These are phyloP conservation scores for Pachydiplax longipennis DNA, from an alignment of 2,888 invertebrate species.

Conservation along the genomic window DNA sequence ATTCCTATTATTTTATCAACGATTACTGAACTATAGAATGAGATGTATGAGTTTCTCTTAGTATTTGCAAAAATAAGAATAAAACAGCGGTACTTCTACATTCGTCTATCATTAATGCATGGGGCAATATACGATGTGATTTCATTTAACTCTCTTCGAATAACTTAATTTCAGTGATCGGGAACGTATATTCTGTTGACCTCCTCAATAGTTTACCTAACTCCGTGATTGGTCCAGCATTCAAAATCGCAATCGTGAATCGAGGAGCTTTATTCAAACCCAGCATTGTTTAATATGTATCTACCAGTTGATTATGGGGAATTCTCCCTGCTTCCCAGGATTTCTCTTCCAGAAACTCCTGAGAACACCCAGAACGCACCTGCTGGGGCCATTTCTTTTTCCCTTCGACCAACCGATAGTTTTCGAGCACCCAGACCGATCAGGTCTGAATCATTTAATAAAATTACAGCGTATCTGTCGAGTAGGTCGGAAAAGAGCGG, in stretches of 20 bases:
- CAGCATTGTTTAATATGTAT: background rate
- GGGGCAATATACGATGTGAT: no score
- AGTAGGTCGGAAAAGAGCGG: background rate
- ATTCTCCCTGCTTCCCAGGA: background rate
- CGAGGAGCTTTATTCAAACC: background rate
- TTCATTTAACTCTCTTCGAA: no score
- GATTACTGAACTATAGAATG: no score
- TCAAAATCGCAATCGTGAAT: background rate
- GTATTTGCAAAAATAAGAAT: no score
- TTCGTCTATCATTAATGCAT: no score
- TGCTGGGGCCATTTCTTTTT: background rate
- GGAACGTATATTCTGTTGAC: no score
- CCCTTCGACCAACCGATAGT: background rate
- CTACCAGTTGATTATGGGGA: background rate
- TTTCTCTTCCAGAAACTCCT: background rate
- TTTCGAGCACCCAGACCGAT: background rate
- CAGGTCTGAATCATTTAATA: conserved; percentile 25
- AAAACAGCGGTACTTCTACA: no score
- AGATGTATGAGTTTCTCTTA: no score
- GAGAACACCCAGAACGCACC: background rate
- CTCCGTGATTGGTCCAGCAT: no score
- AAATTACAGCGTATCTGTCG: conserved; percentile 26
- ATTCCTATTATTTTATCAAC: no score
- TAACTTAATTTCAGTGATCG: no score
- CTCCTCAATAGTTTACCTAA: no score